These are phyloP conservation scores for Brachionus plicatilis DNA, from an alignment of 1,140 invertebrate species.

Conservation along the genomic window DNA sequence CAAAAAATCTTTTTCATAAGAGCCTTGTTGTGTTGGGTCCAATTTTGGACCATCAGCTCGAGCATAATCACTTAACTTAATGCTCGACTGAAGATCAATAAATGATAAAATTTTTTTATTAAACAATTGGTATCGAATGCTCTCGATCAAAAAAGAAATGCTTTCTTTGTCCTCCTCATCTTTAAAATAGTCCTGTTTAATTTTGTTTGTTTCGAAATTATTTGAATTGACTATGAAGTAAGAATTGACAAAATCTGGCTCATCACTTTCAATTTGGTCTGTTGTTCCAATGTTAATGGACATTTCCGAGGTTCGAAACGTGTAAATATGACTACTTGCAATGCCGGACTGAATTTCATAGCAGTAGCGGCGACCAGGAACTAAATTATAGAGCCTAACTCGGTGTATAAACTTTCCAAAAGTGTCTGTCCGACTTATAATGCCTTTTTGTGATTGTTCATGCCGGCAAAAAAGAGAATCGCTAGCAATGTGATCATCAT, in stretches of 20 bases:
- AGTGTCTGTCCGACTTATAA: not conserved
- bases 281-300: not conserved
- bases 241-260: not conserved
- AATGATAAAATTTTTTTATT: not conserved
- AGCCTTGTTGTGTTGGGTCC: not conserved
- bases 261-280: not conserved
- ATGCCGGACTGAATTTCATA: slow-evolving; percentile 9
- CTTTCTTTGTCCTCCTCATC: not conserved
- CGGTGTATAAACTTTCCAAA: not conserved
- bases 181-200: not conserved
- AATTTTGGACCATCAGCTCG: not conserved
- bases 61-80: not conserved
- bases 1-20: slow-evolving; percentile 16
- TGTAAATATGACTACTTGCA: not conserved
- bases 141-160: not conserved
- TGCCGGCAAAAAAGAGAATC: not conserved
- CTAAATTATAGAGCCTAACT: not conserved
- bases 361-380: not conserved
- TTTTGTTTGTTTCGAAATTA: not conserved
- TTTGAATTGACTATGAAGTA: slow-evolving; percentile 7
- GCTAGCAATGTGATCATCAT: not conserved
- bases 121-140: not conserved
- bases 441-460: not conserved
- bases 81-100: not conserved
- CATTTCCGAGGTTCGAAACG: not conserved